These are phyloP conservation scores for Vultur gryphus DNA, from an alignment of 2,797 vertebrate genomes.

Conservation along the genomic window DNA sequence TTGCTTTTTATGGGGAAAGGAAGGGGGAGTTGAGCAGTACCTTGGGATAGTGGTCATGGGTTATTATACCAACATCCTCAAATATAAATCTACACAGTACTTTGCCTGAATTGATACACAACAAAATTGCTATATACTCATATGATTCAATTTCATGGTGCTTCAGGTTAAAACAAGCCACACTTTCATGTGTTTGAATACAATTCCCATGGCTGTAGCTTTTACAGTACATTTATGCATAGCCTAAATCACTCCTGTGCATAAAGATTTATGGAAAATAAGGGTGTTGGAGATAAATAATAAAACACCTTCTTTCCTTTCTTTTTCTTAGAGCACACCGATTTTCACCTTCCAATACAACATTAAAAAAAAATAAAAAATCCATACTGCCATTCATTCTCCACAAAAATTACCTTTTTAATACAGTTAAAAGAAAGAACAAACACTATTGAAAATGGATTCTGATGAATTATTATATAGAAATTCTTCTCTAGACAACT, in stretches of 20 bases:
- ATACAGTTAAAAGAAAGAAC: background rate
- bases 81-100: slow-evolving; percentile 38
- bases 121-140: slow-evolving; percentile 40
- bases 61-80: slow-evolving; percentile 53
- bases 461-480: background rate
- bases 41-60: slow-evolving; percentile 38
- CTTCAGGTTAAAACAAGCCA: slow-evolving; percentile 72
- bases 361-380: slow-evolving; percentile 8
- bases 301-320: background rate
- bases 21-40: background rate
- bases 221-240: slow-evolving; percentile 44
- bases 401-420: background rate
- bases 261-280: slow-evolving; percentile 58
- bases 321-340: background rate
- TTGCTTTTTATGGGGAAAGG: background rate
- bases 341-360: slow-evolving; percentile 30
- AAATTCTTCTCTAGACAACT: slow-evolving; percentile 22
- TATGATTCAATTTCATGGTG: slow-evolving; percentile 66
- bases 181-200: slow-evolving; percentile 63
- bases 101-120: slow-evolving; percentile 34
- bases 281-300: slow-evolving; percentile 44
- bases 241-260: slow-evolving; percentile 9
- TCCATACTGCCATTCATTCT: background rate
- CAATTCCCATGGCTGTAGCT: slow-evolving; percentile 48
- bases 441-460: background rate